phyloP scores from a whole-genome alignment of 2,888 invertebrate species.

The Eristalis intricaria region DNA sequence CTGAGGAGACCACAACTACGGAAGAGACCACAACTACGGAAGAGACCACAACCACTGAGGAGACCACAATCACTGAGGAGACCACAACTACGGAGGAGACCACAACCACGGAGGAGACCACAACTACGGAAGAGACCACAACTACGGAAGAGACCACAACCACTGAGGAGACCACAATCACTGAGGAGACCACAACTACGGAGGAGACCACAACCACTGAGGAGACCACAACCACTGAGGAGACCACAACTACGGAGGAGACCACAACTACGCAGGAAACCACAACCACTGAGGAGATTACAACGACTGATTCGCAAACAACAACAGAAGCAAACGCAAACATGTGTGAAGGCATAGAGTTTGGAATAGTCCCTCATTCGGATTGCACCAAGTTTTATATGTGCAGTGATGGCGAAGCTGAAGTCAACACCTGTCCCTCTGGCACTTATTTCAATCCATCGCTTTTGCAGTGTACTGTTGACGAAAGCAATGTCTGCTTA shows the following conservation, averaged over 20 bases:
- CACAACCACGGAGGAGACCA: neutral
- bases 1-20: neutral
- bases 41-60: neutral
- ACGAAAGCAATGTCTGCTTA: constrained; percentile 11
- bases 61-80: neutral
- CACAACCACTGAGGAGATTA: neutral
- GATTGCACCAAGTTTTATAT: constrained; percentile 74
- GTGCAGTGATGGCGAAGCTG: constrained; percentile 72
- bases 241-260: constrained; percentile 10
- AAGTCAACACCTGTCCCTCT: constrained; percentile 73
- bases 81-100: constrained; percentile 3
- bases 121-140: neutral
- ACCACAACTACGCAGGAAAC: constrained; percentile 47
- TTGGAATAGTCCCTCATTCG: constrained; percentile 61
- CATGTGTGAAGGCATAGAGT: constrained; percentile 18
- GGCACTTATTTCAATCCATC: constrained; percentile 73
- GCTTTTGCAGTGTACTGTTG: constrained; percentile 37
- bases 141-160: constrained; percentile 5
- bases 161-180: constrained; percentile 26
- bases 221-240: neutral
- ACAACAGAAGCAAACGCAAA: neutral
- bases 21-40: neutral
- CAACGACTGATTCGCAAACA: neutral
- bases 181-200: constrained; percentile 48
- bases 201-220: constrained; percentile 13